A percentile compares a stretch with the other conserved stretches of the same genome.
phyloP scores from a whole-genome alignment of 2,113 vertebrate species.

The Barbus barbus region DNA sequence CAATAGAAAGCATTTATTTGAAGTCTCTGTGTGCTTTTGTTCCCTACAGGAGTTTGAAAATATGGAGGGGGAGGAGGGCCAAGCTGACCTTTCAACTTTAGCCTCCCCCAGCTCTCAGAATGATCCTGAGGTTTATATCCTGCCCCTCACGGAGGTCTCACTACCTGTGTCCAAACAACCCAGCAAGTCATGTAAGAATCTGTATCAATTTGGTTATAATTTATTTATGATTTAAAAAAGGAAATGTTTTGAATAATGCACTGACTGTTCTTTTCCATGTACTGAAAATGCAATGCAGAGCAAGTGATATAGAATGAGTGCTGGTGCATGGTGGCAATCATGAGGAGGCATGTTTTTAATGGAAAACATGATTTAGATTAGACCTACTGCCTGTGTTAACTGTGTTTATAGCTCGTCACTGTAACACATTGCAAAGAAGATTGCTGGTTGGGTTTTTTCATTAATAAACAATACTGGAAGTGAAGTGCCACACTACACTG shows the following conservation, averaged over 20 bases:
- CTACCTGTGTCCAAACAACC: slow-evolving; percentile 94
- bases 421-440: background rate
- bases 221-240: background rate
- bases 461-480: slow-evolving; percentile 9
- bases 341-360: background rate
- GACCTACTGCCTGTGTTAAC: background rate
- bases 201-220: background rate
- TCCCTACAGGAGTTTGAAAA: slow-evolving; percentile 91
- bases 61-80: slow-evolving; percentile 87
- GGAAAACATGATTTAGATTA: background rate
- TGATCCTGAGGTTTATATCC: slow-evolving; percentile 92
- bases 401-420: background rate
- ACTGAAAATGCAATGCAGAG: background rate
- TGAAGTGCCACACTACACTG: slow-evolving; percentile 2
- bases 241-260: background rate
- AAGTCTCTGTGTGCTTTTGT: slow-evolving; percentile 42
- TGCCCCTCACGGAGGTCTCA: slow-evolving; percentile 94
- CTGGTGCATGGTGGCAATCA: background rate
- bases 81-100: slow-evolving; percentile 81
- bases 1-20: background rate
- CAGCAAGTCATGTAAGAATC: slow-evolving; percentile 87
- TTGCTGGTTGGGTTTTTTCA: background rate
- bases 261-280: background rate
- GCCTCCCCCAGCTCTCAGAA: slow-evolving; percentile 85
- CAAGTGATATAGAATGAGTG: background rate